Evolutionary conservation across 2,797 vertebrate species (phyloP).

Genomic region (Garrulus glandarius): DNA sequence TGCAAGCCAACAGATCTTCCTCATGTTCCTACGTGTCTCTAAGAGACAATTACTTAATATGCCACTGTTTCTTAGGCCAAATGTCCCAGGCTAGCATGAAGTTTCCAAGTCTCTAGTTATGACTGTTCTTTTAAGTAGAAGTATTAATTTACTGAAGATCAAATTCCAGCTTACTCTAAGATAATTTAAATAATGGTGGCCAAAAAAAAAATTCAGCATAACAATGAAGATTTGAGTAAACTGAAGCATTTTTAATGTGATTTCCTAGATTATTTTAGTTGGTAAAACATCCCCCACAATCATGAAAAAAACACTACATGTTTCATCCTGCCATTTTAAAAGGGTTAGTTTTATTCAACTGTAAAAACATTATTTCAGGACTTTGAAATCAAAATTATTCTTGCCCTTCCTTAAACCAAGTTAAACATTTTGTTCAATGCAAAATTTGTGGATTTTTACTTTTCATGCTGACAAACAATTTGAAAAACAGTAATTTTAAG

Average conservation of each 20-base stretch:
- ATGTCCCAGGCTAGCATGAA: background rate
- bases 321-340: background rate
- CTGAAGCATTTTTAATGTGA: background rate
- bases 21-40: background rate
- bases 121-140: background rate
- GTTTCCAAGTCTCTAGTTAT: background rate
- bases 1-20: background rate
- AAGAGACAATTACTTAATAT: background rate
- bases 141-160: background rate
- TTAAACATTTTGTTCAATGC: background rate
- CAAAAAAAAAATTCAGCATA: background rate
- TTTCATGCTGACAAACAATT: background rate
- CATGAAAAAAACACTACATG: background rate
- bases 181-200: background rate
- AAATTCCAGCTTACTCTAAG: background rate
- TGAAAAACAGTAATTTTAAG: background rate
- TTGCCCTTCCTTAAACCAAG: background rate
- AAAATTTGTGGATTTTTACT: background rate
- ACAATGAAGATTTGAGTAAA: background rate
- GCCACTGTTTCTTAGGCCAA: background rate
- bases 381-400: background rate
- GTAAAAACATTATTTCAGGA: background rate
- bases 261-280: background rate
- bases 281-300: background rate
- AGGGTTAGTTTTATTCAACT: background rate